Base-by-base conservation (phyloP, 2,888 invertebrate species). In the Drosophila peninsularis region DNA sequence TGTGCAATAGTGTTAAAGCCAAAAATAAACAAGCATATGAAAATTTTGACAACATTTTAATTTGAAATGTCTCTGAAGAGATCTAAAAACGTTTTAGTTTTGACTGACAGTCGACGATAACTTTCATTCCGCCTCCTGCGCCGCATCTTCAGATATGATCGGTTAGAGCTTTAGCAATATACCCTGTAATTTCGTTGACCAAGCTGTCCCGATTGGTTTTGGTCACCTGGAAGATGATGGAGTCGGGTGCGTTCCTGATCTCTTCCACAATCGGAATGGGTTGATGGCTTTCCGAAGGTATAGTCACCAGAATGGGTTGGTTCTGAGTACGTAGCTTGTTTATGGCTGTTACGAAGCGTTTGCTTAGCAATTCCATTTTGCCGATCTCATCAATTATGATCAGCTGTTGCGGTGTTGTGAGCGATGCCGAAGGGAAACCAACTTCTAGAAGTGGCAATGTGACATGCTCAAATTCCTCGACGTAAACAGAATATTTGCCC, bases 401-500 rank as follows among this genome's bases (percentile, higher is more conserved):
- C 39, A 91, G 57, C 1, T 74, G 54, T 0, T 90, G 75, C 80
- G n/a, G n/a, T 11, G 9, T 19, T 10, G 5, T 41, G 2, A 1
- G 3, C 1, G 17, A 1, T 1, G 45, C 0, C 11, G 27, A 30
- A 1, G 27, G 17, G 5, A 17, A 11, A 0, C 11, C 19, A 5
- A 7, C 3, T 10, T 60, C 49, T 3, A 92, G 34, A 6, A 93
- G 50, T 14, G 94, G 94, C 45, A 95, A 68, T 0, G 93, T 94
- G 5, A 93, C 71, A n/a, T 91, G 82, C 91, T 95, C 95, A 90
- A 95, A 95, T 5, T 94, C 93, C 30, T 93, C 84, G 3, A 94
- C 75, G 75, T 94, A 93, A 1, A 96, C 95, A 13, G 91, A 91
- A 86, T 95, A 96, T 80, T 94, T 94, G 13, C 95, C 95, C n/a